These are phyloP conservation scores for Cladopsammia gracilis DNA, from an alignment of 64 coral and sea anemone genomes.

Conservation along the genomic window DNA sequence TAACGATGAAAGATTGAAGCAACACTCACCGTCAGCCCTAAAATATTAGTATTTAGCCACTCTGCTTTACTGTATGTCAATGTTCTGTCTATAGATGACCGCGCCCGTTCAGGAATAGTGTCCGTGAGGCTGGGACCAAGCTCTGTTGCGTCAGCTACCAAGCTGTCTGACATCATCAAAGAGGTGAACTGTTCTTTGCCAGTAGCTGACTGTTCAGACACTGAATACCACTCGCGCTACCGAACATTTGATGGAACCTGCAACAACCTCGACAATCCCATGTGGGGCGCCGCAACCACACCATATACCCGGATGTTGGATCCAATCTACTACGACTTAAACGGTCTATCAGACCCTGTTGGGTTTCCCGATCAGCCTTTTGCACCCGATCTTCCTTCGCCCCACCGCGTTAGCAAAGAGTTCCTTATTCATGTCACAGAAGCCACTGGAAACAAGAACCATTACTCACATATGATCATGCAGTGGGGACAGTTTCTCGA, in stretches of 20 bases:
- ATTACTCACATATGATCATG: slow-evolving; percentile 96
- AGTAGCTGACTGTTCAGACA: slow-evolving; percentile 63
- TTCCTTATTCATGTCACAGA: slow-evolving; percentile 82
- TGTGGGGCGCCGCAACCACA: slow-evolving; percentile 85
- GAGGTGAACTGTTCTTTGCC: slow-evolving; percentile 51
- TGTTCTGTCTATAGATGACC: slow-evolving; percentile 4
- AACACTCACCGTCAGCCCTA: too few species aligned
- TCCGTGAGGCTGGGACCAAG: slow-evolving; percentile 66
- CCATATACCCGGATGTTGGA: slow-evolving; percentile 85
- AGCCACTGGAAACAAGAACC: slow-evolving; percentile 20
- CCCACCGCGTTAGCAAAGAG: slow-evolving; percentile 78
- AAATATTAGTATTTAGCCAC: too few species aligned
- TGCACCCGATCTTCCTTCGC: slow-evolving; percentile 76
- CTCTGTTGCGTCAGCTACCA: slow-evolving; percentile 57
- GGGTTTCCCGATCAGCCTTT: slow-evolving; percentile 94
- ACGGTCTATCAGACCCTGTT: slow-evolving; percentile 81
- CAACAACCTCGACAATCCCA: slow-evolving; percentile 84
- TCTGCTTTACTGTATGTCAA: not conserved
- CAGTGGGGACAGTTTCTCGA: slow-evolving; percentile 99
- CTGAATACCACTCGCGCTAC: slow-evolving; percentile 64
- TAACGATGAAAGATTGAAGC: too few species aligned
- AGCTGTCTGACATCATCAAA: slow-evolving; percentile 60
- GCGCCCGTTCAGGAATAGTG: slow-evolving; percentile 34
- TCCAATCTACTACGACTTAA: slow-evolving; percentile 81
- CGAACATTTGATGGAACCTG: slow-evolving; percentile 95